Evolutionary conservation across 2,888 invertebrate genomes (phyloP), one percentile per base, ranked within the genome.

Genomic region (Capitulum mitella): DNA sequence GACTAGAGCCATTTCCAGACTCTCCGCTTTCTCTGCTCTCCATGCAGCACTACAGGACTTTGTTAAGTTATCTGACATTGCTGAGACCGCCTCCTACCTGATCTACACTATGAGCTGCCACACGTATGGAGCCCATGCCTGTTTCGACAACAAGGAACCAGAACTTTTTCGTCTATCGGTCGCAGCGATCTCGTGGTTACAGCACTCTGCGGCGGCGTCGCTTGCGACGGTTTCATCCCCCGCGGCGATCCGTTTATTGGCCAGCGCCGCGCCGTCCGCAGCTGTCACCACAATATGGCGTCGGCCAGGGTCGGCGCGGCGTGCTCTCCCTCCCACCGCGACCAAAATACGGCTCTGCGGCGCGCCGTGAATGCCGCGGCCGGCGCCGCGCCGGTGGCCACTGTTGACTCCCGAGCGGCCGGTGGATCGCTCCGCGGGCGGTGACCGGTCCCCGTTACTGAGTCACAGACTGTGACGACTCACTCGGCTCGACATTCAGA

Each of bases 261-360:
- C 51, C 2, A 22, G 51, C 51, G 22, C 51, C 19, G 22, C 51
- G 19, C 51, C 51, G 51, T 22, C 22, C 19, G 51, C 51, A 22
- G 16, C 22, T 51, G 51, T 51, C 51, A 22, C 51, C 51, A 51
- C 51, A 51, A 51, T n/a, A n/a, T 51, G 51, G 51, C 34, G 64
- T 19, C 34, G 64, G 34, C 14, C 64, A 14, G 16, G 19, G 16
- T 34, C 19, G 32, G n/a, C n/a, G n/a, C n/a, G n/a, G n/a, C n/a
- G n/a, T n/a, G n/a, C 51, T 22, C 22, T 51, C 29, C 64, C 64
- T 64, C 34, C 64, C 64, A 1, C 64, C 19, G 16, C 34, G 32
- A 64, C 34, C 34, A 64, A 64, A 64, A 64, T 64, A 64, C 19
- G 58, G 29, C 58, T n/a, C 10, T n/a, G 58, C 58, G 58, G 58